phyloP scores from a whole-genome alignment of 2,797 vertebrate species.

The Danio tinwini region DNA sequence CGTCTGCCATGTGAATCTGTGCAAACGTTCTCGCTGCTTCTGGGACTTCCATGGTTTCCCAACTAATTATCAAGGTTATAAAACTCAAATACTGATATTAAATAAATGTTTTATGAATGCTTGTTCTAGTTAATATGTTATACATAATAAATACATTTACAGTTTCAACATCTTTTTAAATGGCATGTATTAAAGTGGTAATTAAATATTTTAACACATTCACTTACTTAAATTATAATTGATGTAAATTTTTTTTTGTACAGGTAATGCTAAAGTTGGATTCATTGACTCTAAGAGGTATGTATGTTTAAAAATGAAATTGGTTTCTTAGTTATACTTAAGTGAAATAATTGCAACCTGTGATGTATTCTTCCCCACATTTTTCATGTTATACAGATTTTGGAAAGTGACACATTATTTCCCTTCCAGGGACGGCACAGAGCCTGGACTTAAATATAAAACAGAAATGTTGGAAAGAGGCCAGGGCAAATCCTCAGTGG shows the following conservation, averaged over 20 bases:
- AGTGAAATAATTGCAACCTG: background rate
- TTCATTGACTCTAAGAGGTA: constrained; percentile 74
- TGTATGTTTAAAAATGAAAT: background rate
- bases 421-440: constrained; percentile 36
- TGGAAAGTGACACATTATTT: constrained; percentile 31
- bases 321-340: too few relatives aligned
- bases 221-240: background rate
- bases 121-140: constrained; percentile 12
- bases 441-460: background rate
- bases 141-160: background rate
- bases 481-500: background rate
- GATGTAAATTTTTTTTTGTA: constrained; percentile 35
- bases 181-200: background rate
- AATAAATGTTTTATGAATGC: constrained; percentile 10
- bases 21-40: constrained; percentile 74
- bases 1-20: constrained; percentile 73
- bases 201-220: constrained; percentile 4
- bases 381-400: background rate
- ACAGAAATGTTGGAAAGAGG: constrained; percentile 1
- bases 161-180: background rate
- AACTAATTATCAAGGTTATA: constrained; percentile 66
- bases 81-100: constrained; percentile 26
- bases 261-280: constrained; percentile 74
- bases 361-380: background rate
- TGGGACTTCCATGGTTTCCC: constrained; percentile 75